phyloP scores from a whole-genome alignment of 2,797 vertebrate species.

The Gambusia yucatana region DNA sequence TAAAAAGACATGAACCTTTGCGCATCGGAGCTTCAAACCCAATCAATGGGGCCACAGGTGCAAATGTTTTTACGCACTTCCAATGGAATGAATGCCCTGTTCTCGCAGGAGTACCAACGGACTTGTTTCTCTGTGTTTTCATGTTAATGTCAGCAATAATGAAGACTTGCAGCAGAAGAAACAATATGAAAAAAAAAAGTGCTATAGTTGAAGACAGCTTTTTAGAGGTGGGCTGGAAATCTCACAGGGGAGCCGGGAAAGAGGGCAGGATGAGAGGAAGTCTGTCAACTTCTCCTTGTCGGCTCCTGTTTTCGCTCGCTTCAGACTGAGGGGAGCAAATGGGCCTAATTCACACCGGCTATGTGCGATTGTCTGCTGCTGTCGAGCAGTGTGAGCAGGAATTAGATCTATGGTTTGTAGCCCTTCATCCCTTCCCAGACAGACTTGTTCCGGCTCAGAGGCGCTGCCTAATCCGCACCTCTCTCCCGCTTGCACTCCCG shows the following conservation, averaged over 20 bases:
- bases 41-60: conserved; percentile 77
- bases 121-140: conserved; percentile 61
- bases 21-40: conserved; percentile 52
- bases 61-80: conserved; percentile 58
- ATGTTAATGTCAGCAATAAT: conserved; percentile 78
- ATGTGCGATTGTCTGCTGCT: conserved; percentile 75
- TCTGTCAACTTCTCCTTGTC: conserved; percentile 80
- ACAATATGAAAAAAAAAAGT: conserved; percentile 47
- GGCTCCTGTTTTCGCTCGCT: conserved; percentile 59
- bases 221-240: conserved; percentile 63
- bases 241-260: conserved; percentile 45
- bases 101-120: conserved; percentile 50
- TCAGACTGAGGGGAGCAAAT: conserved; percentile 79
- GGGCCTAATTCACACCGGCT: conserved; percentile 80
- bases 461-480: conserved; percentile 84
- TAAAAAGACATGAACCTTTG: conserved; percentile 73
- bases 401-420: conserved; percentile 84
- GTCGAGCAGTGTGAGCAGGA: conserved; percentile 81
- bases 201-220: conserved; percentile 61
- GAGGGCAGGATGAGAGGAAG: conserved; percentile 69
- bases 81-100: conserved; percentile 60
- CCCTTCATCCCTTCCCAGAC: conserved; percentile 84
- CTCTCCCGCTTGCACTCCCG: conserved; percentile 81
- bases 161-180: conserved; percentile 70
- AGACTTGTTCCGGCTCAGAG: conserved; percentile 87